phyloP scores from a whole-genome alignment of 2,113 vertebrate species.

The Catagonus wagneri region DNA sequence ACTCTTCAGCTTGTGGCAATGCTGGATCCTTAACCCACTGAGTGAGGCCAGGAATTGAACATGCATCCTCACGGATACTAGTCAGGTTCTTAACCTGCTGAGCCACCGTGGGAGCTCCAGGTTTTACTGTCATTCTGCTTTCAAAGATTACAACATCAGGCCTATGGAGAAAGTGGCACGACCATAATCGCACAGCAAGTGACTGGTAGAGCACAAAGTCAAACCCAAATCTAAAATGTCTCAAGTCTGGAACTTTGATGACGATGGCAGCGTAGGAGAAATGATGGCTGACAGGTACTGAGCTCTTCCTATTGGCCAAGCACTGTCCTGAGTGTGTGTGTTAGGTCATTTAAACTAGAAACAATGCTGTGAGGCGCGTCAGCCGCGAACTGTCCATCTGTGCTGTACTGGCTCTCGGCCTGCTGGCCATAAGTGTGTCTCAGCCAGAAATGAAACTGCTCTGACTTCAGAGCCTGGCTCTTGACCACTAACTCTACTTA shows the following conservation, averaged over 20 bases:
- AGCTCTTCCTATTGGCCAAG: not conserved
- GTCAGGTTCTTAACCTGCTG: too few relatives aligned
- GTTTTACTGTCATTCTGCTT: not conserved
- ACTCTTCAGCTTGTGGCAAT: too few relatives aligned
- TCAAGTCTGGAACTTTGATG: not conserved
- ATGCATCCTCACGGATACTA: too few relatives aligned
- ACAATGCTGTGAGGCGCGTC: not conserved
- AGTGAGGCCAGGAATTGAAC: too few relatives aligned
- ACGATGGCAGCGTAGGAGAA: not conserved
- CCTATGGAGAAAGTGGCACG: not conserved
- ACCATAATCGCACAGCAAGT: not conserved
- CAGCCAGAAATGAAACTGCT: not conserved
- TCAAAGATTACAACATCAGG: not conserved
- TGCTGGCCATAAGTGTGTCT: not conserved
- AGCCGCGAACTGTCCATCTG: too few relatives aligned
- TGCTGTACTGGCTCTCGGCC: fast-evolving
- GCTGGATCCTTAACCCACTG: too few relatives aligned
- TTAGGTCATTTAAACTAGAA: not conserved
- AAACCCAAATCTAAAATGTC: not conserved
- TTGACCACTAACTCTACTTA: not conserved
- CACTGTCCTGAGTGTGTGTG: not conserved
- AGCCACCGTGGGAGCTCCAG: too few relatives aligned
- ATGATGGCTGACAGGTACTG: not conserved
- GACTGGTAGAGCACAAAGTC: conserved; percentile 16
- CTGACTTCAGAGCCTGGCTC: not conserved